Evolutionary conservation across 2,113 vertebrate species (phyloP), one percentile per base, ranked within the genome.

Genomic region (Sardina pilchardus): DNA sequence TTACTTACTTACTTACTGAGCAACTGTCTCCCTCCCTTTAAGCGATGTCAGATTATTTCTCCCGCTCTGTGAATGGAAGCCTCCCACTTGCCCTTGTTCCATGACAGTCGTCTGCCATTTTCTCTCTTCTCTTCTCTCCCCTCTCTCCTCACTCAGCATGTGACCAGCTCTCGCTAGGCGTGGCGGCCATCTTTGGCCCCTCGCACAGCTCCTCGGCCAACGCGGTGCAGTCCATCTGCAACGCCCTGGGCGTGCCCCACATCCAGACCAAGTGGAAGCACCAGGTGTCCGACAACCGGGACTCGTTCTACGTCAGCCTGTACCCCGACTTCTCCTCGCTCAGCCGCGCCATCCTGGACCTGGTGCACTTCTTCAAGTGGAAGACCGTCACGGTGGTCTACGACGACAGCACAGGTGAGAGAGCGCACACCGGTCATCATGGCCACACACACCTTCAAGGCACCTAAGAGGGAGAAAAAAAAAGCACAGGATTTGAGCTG

Each of bases 261-360:
- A 99, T 99, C 91, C 98, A 99, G 95, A 99, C 98, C 53, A 98
- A 97, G 90, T 99, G 98, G 98, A 99, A 99, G 93, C 98, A 99
- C 94, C 98, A 99, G 89, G 97, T 99, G 82, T 99, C 98, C 4
- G 98, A 99, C 96, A 99, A 99, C 96, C 97, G 97, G 90, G 98
- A 99, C 82, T 96, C 97, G 86, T 99, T 98, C 95, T 99, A 99
- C 50, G 98, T 99, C 91, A 99, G 97, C 91, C 96, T 99, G 80
- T 99, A 97, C 81, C 98, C 98, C 9, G 98, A 99, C 92, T 99
- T 99, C 94, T 99, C 98, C 81, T 99, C 98, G 2, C 97, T 99
- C 89, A 99, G 98, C 92, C 96, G 97, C 81, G 98, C 98, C 91
- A 99, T 99, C 90, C 95, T 99, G 90, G 98, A 99, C 93, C 94